phyloP scores from a whole-genome alignment of 2,113 vertebrate species.

The Oxyura jamaicensis region DNA sequence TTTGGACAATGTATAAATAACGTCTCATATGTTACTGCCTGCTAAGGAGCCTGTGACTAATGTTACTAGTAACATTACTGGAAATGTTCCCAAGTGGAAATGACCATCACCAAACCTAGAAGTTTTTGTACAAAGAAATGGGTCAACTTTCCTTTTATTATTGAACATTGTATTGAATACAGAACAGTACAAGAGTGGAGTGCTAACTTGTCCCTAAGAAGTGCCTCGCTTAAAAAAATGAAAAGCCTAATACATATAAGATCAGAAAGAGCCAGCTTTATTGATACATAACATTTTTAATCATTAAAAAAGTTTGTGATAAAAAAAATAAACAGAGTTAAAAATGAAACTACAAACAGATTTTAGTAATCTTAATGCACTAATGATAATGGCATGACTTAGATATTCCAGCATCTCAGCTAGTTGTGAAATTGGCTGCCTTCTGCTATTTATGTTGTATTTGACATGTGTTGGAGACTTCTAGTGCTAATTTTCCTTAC shows the following conservation, averaged over 20 bases:
- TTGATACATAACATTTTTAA: background rate
- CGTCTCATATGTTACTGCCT: background rate
- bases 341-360: background rate
- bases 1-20: background rate
- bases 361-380: background rate
- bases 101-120: background rate
- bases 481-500: background rate
- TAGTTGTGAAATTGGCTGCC: background rate
- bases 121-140: background rate
- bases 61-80: no score
- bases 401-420: background rate
- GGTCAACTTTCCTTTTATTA: background rate
- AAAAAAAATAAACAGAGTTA: background rate
- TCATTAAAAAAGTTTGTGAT: background rate
- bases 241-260: rapidly evolving
- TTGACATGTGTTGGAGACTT: background rate
- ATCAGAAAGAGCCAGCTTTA: background rate
- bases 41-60: background rate
- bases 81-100: background rate
- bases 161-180: background rate
- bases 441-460: background rate
- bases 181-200: background rate
- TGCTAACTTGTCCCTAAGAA: background rate
- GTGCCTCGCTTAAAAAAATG: background rate
- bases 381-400: background rate